Evolutionary conservation across 2,888 invertebrate species (phyloP).

Genomic region (Andrena camellia): DNA sequence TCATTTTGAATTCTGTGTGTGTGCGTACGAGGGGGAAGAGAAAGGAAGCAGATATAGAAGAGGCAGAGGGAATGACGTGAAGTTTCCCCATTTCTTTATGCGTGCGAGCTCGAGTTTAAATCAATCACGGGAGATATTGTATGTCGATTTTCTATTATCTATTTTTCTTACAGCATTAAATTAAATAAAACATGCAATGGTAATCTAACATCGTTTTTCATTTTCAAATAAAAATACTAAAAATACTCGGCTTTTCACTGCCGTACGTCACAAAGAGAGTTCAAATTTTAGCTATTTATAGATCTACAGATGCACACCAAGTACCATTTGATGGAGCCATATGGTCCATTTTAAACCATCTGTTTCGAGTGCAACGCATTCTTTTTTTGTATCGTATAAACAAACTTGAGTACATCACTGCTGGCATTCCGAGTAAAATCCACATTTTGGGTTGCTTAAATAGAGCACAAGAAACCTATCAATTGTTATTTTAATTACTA

Average conservation of each 20-base stretch:
- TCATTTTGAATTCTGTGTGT: not conserved
- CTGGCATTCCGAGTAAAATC: not conserved
- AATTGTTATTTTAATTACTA: not conserved
- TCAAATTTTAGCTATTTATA: conserved; percentile 70
- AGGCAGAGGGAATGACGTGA: not conserved
- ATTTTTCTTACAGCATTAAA: not conserved
- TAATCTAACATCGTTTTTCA: not conserved
- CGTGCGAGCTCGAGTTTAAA: not conserved
- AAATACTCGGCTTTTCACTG: conserved; percentile 17
- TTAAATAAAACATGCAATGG: not conserved
- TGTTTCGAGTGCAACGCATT: conserved; percentile 68
- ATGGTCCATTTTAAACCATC: conserved; percentile 77
- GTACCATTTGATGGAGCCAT: conserved; percentile 74
- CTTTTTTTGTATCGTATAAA: conserved; percentile 6
- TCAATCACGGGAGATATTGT: not conserved
- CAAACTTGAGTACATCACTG: not conserved
- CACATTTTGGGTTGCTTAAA: not conserved
- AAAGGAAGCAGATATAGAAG: not conserved
- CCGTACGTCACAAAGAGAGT: conserved; percentile 45
- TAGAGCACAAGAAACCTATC: not conserved
- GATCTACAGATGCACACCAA: conserved; percentile 68
- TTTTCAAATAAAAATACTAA: conserved; percentile 2
- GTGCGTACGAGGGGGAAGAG: not conserved
- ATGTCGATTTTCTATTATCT: not conserved
- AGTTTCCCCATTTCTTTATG: not conserved